Conservation (phyloP, 2,113 vertebrate genomes). For the Ameiurus melas region DNA sequence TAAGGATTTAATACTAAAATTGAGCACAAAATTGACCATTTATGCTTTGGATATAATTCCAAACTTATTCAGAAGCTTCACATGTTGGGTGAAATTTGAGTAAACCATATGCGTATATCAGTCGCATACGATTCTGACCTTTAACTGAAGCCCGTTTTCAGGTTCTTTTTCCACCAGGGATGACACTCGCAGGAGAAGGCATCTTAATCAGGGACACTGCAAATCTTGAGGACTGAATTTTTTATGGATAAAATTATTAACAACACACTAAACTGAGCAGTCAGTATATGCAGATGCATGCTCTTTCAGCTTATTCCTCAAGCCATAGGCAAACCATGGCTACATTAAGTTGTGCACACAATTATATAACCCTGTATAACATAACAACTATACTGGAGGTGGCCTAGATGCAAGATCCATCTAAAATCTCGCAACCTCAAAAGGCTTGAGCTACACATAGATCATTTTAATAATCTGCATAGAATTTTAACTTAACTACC, state of each 20-base stretch:
- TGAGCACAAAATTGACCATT: background rate
- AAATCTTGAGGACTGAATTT: background rate
- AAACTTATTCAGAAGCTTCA: background rate
- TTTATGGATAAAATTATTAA: background rate
- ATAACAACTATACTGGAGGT: background rate
- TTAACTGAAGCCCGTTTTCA: background rate
- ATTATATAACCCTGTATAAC: background rate
- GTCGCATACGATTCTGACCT: background rate
- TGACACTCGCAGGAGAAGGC: background rate
- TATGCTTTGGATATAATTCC: background rate
- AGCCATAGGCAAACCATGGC: background rate
- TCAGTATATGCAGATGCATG: background rate
- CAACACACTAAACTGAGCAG: background rate
- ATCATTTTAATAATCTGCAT: background rate
- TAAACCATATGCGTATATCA: background rate
- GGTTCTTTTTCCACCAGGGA: background rate
- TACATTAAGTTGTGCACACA: background rate
- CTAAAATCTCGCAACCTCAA: background rate
- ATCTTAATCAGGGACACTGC: too few relatives aligned
- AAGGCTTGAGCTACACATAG: background rate
- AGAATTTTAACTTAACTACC: background rate
- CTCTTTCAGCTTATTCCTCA: background rate
- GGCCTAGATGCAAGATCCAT: background rate
- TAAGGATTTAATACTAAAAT: background rate
- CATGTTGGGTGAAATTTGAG: background rate